Evolutionary conservation across 1,140 invertebrate genomes (phyloP), one percentile per base, ranked within the genome.

Genomic region (Trichomalopsis sarcophagae): DNA sequence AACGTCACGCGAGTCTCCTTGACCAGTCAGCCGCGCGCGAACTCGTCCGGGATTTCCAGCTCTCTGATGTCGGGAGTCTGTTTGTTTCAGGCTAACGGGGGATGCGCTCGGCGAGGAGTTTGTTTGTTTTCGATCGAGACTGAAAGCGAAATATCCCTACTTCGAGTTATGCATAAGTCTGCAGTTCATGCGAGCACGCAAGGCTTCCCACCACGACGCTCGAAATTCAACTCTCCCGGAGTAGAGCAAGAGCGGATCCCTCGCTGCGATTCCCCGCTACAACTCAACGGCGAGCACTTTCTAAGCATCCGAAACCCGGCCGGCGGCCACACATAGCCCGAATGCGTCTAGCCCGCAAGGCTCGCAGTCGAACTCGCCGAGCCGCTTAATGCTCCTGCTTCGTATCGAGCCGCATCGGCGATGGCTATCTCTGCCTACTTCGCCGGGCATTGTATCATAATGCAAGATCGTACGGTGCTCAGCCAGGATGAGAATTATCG

Each of bases 391-490:
- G n/a, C 79, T 73, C 50, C 69, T 81, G 5, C 4, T 36, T 27
- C 1, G 2, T 55, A 14, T 55, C 50, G 68, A 71, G 68, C n/a
- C 6, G 4, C 40, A 81, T 81, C 79, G 36, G 1, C n/a, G 68
- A 81, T 71, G 23, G 17, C 79, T 73, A 81, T 81, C 66, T 36
- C 55, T 14, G 47, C 47, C 13, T 44, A 33, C 40, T 1, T 30
- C 66, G 33, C 21, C 9, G 55, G 77, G 30, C 17, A 79, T 79
- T 79, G 33, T 79, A 78, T 78, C 76, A 50, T 30, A 78, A 55
- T 78, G n/a, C 47, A 11, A 50, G 23, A 55, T 55, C 44, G 75
- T 9, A 21, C 47, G 30, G 27, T 27, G 27, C 27, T 27, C 27
- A 3, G 4, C 13, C 21, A 17, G 78, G 17, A 23, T 66, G 33